Evolutionary conservation across 1,140 invertebrate species (phyloP).

Genomic region (Rhagoletis zephyria): DNA sequence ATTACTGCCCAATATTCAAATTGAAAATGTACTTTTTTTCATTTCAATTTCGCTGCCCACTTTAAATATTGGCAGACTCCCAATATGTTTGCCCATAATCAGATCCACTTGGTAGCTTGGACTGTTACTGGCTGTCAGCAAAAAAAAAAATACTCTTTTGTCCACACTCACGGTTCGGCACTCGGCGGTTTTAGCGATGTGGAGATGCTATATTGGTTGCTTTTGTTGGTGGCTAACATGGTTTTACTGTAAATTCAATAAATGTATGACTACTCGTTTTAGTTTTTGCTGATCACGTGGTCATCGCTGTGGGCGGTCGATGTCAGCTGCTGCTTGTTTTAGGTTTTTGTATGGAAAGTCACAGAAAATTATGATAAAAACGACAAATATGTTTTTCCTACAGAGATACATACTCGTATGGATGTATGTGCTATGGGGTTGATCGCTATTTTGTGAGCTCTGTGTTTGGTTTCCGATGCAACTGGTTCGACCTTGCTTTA

Average conservation of each 20-base stretch:
- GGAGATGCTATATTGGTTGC: neutral
- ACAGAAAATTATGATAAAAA: no score
- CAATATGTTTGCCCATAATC: neutral
- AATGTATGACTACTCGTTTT: neutral
- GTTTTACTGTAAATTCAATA: neutral
- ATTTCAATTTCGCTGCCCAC: neutral
- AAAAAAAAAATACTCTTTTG: neutral
- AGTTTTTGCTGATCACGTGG: neutral
- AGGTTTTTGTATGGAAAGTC: no score
- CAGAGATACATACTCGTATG: no score
- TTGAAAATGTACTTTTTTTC: slow-evolving; percentile 15
- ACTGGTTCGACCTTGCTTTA: no score
- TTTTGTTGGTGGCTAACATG: neutral
- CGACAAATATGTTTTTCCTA: no score
- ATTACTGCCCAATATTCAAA: neutral
- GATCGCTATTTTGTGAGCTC: no score
- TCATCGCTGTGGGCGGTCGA: neutral
- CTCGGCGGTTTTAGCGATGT: no score
- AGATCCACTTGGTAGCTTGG: neutral
- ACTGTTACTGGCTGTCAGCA: neutral
- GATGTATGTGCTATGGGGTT: no score
- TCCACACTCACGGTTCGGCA: no score
- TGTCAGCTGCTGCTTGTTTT: no score
- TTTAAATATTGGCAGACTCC: slow-evolving; percentile 7
- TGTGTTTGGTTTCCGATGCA: no score